Percentiles rank a stretch among this genome's conserved stretches.
These are phyloP conservation scores for Cremastinae sp. DNA, from an alignment of 2,888 invertebrate species.

Conservation along the genomic window DNA sequence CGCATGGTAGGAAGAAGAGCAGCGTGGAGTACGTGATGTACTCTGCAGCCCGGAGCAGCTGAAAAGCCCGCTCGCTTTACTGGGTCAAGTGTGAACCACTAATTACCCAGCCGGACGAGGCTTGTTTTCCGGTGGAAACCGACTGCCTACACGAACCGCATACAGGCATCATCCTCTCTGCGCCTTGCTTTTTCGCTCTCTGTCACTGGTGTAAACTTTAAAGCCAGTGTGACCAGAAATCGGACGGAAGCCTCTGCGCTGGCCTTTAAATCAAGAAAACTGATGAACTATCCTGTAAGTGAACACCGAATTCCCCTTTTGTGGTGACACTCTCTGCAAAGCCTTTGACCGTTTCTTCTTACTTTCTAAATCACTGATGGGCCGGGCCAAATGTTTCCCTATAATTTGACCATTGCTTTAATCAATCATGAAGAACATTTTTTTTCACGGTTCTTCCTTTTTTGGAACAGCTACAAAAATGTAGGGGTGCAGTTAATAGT, in stretches of 20 bases:
- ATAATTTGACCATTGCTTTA: no score
- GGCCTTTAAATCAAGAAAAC: no score
- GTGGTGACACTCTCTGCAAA: no score
- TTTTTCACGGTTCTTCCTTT: no score
- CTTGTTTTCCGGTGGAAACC: conserved; percentile 56
- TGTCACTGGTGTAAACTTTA: conserved; percentile 31
- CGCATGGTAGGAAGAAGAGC: conserved; percentile 13
- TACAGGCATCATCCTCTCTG: conserved; percentile 14
- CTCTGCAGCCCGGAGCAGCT: conserved; percentile 34
- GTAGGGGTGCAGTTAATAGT: no score
- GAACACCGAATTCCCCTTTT: no score
- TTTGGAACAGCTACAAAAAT: no score
- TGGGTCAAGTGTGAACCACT: conserved; percentile 73
- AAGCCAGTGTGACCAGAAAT: neutral
- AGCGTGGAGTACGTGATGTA: conserved; percentile 26
- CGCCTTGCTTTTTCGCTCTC: no score
- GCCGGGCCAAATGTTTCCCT: no score
- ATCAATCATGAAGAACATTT: no score
- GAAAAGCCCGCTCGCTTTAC: conserved; percentile 59
- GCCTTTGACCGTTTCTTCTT: no score
- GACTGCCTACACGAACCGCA: conserved; percentile 7
- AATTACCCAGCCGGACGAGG: conserved; percentile 67
- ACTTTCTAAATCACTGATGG: no score
- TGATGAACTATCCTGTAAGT: neutral
- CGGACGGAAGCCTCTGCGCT: neutral